These are phyloP conservation scores for Drosophila merina DNA, from an alignment of 2,888 invertebrate genomes.

Conservation along the genomic window DNA sequence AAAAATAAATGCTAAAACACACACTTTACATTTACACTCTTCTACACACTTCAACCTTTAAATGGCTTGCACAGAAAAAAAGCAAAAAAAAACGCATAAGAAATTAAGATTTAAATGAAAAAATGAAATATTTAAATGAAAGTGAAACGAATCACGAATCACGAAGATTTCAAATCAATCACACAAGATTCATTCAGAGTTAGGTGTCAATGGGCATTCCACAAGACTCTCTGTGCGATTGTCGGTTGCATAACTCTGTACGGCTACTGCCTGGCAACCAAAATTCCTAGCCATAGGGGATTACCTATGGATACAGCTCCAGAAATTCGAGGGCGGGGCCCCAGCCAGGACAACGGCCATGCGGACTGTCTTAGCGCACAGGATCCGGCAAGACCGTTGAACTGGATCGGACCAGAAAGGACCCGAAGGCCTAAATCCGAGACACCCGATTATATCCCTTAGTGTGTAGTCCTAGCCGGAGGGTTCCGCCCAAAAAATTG, in stretches of 20 bases:
- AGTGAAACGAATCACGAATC: constrained; percentile 51
- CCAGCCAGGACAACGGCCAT: constrained; percentile 77
- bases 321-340: constrained; percentile 27
- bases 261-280: constrained; percentile 78
- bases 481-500: constrained; percentile 29
- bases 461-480: constrained; percentile 54
- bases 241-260: constrained; percentile 82
- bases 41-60: constrained; percentile 42
- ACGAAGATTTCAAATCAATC: constrained; percentile 79
- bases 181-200: constrained; percentile 82
- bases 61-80: constrained; percentile 47
- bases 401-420: constrained; percentile 54
- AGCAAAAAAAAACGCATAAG: constrained; percentile 6
- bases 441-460: constrained; percentile 22
- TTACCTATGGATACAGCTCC: neutral
- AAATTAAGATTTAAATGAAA: constrained; percentile 78
- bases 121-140: constrained; percentile 26
- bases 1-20: constrained; percentile 58
- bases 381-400: constrained; percentile 71
- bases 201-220: constrained; percentile 80
- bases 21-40: constrained; percentile 39
- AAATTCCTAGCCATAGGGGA: constrained; percentile 15
- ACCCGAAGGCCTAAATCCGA: constrained; percentile 24
- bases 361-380: constrained; percentile 69
- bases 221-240: constrained; percentile 71